phyloP scores from a whole-genome alignment of 1,140 invertebrate genomes.

The Forficula auricularia region DNA sequence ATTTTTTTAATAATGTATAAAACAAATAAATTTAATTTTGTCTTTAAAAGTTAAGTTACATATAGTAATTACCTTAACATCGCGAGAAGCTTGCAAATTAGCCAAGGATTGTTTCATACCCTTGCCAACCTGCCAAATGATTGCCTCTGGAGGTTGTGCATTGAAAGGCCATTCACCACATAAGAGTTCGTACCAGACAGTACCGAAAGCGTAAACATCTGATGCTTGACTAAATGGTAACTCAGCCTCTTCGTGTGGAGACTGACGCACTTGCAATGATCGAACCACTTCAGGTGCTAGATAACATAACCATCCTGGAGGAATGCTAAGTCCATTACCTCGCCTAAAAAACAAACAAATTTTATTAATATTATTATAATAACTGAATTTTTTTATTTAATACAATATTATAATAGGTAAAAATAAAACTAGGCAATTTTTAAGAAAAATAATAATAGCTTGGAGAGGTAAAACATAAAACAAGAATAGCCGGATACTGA shows the following conservation, averaged over 20 bases:
- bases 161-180: slow-evolving; percentile 94
- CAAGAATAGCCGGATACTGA: no score
- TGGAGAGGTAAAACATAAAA: no score
- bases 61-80: slow-evolving; percentile 73
- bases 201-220: slow-evolving; percentile 86
- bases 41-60: no score
- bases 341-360: slow-evolving; percentile 29
- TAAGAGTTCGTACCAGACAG: slow-evolving; percentile 96
- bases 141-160: slow-evolving; percentile 75
- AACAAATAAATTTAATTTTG: no score
- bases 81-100: slow-evolving; percentile 82
- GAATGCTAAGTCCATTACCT: slow-evolving; percentile 70
- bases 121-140: slow-evolving; percentile 95
- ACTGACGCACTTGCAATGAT: slow-evolving; percentile 47
- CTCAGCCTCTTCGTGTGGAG: slow-evolving; percentile 54
- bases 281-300: slow-evolving; percentile 88
- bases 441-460: slow-evolving; percentile 11
- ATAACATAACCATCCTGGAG: slow-evolving; percentile 94
- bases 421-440: slow-evolving; percentile 6
- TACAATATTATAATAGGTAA: slow-evolving; percentile 4
- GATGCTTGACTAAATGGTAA: slow-evolving; percentile 80
- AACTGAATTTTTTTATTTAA: neutral
- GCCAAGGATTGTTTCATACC: slow-evolving; percentile 91
- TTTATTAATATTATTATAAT: slow-evolving; percentile 7
- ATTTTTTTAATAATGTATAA: slow-evolving; percentile 10